phyloP scores from a whole-genome alignment of 2,113 vertebrate species.

The Onychostoma macrolepis region DNA sequence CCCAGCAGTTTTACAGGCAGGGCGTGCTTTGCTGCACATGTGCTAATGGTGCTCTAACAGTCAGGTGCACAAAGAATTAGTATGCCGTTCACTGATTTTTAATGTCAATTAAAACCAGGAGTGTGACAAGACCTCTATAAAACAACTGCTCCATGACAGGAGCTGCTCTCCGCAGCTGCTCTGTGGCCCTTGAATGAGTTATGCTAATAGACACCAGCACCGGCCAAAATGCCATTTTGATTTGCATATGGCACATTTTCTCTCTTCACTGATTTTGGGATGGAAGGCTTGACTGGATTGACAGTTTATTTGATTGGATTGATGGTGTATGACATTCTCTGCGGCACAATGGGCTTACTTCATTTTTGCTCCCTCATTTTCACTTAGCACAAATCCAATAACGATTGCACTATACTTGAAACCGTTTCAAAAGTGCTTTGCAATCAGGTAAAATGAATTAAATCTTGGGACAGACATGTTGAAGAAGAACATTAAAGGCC shows the following conservation, averaged over 20 bases:
- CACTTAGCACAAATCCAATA: slow-evolving; percentile 37
- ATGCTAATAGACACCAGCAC: slow-evolving; percentile 65
- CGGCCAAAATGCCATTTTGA: slow-evolving; percentile 68
- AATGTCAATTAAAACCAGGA: slow-evolving; percentile 76
- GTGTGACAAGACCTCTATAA: slow-evolving; percentile 72
- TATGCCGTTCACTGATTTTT: slow-evolving; percentile 67
- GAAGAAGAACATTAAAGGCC: not conserved
- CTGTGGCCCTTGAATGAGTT: slow-evolving; percentile 64
- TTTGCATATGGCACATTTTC: slow-evolving; percentile 68
- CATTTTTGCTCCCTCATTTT: slow-evolving; percentile 24
- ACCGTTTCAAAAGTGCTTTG: slow-evolving; percentile 3
- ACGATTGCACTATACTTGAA: not conserved
- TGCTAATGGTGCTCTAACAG: slow-evolving; percentile 16
- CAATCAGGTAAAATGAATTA: slow-evolving; percentile 32
- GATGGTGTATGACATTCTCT: slow-evolving; percentile 52
- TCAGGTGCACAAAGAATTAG: slow-evolving; percentile 45
- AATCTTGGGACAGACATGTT: slow-evolving; percentile 17
- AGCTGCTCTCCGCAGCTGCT: slow-evolving; percentile 42
- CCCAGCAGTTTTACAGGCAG: not conserved
- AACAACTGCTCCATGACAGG: slow-evolving; percentile 64
- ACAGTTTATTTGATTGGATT: slow-evolving; percentile 53
- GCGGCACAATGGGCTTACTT: slow-evolving; percentile 28
- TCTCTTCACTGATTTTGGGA: slow-evolving; percentile 58
- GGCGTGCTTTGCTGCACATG: slow-evolving; percentile 18
- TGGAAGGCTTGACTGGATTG: slow-evolving; percentile 45